A percentile compares a stretch with the other conserved stretches of the same genome.
Conservation (phyloP, 2,113 vertebrate species). For the Castor canadensis region DNA sequence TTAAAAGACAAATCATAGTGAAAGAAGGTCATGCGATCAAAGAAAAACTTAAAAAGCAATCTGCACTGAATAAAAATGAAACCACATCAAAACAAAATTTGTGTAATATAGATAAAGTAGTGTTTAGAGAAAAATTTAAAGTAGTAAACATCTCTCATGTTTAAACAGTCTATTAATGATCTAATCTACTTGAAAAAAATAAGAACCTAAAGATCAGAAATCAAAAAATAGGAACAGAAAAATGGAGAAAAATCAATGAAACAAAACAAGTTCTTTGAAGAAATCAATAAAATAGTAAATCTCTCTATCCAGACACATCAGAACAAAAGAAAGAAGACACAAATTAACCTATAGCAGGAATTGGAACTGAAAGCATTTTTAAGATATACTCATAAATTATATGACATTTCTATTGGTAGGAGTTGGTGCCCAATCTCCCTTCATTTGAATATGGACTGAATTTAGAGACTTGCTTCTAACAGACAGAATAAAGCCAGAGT, state of each 20-base stretch:
- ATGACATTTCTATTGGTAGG: neutral
- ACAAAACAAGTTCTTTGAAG: neutral
- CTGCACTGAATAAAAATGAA: neutral
- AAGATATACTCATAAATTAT: neutral
- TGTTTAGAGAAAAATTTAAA: neutral
- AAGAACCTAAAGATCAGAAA: neutral
- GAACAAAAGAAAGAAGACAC: neutral
- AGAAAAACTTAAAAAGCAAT: neutral
- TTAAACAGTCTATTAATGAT: neutral
- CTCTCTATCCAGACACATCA: neutral
- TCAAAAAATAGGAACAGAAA: neutral
- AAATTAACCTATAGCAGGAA: neutral
- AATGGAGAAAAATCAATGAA: neutral
- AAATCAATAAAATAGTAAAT: neutral
- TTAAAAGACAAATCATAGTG: neutral
- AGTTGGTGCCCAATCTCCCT: neutral
- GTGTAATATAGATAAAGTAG: neutral
- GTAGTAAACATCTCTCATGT: neutral
- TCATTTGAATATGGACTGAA: neutral
- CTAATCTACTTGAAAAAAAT: neutral
- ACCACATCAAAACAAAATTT: neutral
- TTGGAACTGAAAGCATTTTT: neutral
- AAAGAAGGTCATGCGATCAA: neutral
- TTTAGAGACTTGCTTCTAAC: neutral
- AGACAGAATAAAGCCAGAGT: neutral